Evolutionary conservation across 2,797 vertebrate species (phyloP).

Genomic region (Falco cherrug): DNA sequence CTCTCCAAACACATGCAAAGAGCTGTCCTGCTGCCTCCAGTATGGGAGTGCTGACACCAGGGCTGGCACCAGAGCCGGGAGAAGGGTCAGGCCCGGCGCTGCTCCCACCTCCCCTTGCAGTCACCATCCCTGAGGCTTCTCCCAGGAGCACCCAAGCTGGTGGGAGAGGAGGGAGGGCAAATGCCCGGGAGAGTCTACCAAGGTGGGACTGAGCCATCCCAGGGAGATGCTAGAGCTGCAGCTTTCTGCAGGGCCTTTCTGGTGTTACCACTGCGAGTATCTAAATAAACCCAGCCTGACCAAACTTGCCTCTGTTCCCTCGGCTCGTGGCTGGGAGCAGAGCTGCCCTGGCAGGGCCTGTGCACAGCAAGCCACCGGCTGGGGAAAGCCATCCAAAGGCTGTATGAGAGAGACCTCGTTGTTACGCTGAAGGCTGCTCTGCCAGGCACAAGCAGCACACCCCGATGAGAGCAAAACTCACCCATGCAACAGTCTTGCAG

Average conservation of each 20-base stretch:
- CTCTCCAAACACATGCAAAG: neutral
- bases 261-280: neutral
- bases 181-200: rapidly evolving
- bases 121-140: neutral
- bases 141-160: neutral
- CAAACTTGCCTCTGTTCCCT: neutral
- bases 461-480: neutral
- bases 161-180: neutral
- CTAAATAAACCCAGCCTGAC: neutral
- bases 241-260: neutral
- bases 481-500: neutral
- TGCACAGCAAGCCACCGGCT: neutral
- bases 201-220: neutral
- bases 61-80: neutral
- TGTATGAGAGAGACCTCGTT: neutral
- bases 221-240: neutral
- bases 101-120: neutral
- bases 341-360: neutral
- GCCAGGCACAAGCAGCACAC: neutral
- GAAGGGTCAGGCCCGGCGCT: rapidly evolving
- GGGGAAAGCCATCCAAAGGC: neutral
- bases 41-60: neutral
- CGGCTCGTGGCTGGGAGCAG: rapidly evolving
- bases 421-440: neutral
- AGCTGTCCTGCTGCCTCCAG: rapidly evolving